A percentile compares a stretch with the other conserved stretches of the same genome.
phyloP scores from a whole-genome alignment of 1,140 invertebrate genomes.

The Drosophila lowei region DNA sequence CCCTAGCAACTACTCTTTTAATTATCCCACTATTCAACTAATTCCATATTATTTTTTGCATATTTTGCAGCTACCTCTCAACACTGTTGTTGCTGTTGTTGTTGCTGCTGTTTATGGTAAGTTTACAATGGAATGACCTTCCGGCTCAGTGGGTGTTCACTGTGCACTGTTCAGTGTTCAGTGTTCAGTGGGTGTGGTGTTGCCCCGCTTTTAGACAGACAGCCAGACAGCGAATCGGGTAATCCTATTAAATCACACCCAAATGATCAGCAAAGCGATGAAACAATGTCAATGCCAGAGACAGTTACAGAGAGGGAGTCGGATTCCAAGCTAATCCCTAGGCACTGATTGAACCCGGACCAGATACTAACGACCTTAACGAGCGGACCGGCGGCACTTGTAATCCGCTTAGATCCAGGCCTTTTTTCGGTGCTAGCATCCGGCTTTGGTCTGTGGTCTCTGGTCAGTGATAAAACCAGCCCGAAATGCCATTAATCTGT shows the following conservation, averaged over 20 bases:
- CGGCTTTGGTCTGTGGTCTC: slow-evolving; percentile 19
- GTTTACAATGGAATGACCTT: slow-evolving; percentile 49
- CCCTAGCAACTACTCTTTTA: slow-evolving; percentile 26
- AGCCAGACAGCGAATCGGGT: slow-evolving; percentile 25
- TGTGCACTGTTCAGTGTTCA: neutral
- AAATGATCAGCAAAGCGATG: slow-evolving; percentile 60
- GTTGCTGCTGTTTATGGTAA: slow-evolving; percentile 70
- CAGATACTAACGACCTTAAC: too few relatives aligned
- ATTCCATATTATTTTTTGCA: slow-evolving; percentile 56
- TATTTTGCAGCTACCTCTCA: slow-evolving; percentile 56
- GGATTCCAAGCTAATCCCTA: too few relatives aligned
- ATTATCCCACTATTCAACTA: slow-evolving; percentile 32
- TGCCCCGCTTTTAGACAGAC: too few relatives aligned
- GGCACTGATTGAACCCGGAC: too few relatives aligned
- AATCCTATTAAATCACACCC: slow-evolving; percentile 62
- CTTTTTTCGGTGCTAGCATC: slow-evolving; percentile 26
- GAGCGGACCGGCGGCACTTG: too few relatives aligned
- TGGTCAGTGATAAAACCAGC: slow-evolving; percentile 5
- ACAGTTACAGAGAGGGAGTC: slow-evolving; percentile 3
- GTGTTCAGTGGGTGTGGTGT: slow-evolving; percentile 37
- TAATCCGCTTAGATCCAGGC: neutral
- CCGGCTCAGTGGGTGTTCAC: slow-evolving; percentile 5
- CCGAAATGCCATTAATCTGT: slow-evolving; percentile 23
- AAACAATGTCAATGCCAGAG: slow-evolving; percentile 75
- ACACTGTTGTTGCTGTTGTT: slow-evolving; percentile 29